Evolutionary conservation across 2,888 invertebrate genomes (phyloP).

Genomic region (Liodrosophila aerea): DNA sequence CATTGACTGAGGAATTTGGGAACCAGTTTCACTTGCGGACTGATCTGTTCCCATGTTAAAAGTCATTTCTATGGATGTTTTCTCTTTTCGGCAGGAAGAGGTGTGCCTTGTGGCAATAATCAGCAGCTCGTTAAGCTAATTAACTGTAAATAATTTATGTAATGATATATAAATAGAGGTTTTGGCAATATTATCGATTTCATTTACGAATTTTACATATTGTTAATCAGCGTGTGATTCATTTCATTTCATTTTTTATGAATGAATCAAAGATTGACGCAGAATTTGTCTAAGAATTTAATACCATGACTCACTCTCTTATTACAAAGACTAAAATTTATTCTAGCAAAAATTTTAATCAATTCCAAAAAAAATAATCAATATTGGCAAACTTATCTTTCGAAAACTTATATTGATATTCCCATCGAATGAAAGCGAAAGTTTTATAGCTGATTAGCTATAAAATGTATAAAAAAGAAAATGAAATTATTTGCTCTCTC

Average conservation of each 20-base stretch:
- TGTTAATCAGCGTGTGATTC: no score
- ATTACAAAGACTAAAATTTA: background rate
- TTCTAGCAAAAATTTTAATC: background rate
- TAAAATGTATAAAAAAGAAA: slow-evolving; percentile 12
- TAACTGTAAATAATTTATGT: slow-evolving; percentile 35
- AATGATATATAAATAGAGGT: slow-evolving; percentile 4
- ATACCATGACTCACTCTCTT: no score
- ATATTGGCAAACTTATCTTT: slow-evolving; percentile 14
- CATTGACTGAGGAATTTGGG: slow-evolving; percentile 30
- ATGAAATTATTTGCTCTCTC: slow-evolving; percentile 14
- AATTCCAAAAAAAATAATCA: slow-evolving; percentile 10
- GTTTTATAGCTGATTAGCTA: slow-evolving; percentile 34
- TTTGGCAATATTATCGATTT: no score
- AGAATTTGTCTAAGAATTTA: slow-evolving; percentile 1
- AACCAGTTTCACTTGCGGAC: slow-evolving; percentile 41
- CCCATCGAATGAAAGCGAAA: slow-evolving; percentile 43
- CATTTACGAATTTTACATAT: no score
- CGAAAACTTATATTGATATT: slow-evolving; percentile 41
- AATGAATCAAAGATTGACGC: no score
- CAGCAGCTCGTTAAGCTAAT: slow-evolving; percentile 54
- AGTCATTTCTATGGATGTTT: slow-evolving; percentile 6
- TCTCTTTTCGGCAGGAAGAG: slow-evolving; percentile 49
- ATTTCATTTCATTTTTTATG: no score
- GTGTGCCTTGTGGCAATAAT: slow-evolving; percentile 47
- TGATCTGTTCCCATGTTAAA: slow-evolving; percentile 16